Evolutionary conservation across 2,797 vertebrate species (phyloP).

Genomic region (Cygnus olor): DNA sequence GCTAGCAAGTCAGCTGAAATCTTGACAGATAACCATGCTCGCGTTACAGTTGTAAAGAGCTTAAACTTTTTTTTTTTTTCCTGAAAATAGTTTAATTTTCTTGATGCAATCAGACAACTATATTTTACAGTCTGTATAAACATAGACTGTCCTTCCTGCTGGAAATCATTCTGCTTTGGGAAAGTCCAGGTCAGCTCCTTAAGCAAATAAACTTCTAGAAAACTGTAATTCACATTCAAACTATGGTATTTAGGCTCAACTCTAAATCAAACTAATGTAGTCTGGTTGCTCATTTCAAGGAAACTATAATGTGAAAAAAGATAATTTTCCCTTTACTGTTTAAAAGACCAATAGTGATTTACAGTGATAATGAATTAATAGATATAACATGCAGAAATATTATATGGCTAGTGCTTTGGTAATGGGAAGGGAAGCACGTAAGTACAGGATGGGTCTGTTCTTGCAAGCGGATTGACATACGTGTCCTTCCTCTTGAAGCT

Average conservation of each 20-base stretch:
- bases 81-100: not conserved
- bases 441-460: not conserved
- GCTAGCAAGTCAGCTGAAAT: not conserved
- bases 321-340: not conserved
- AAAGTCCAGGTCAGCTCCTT: conserved; percentile 4
- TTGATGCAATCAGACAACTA: not conserved
- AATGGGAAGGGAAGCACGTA: not conserved
- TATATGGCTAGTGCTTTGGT: not conserved
- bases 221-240: not conserved
- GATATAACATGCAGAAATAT: not conserved
- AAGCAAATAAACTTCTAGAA: conserved; percentile 13
- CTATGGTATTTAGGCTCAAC: not conserved
- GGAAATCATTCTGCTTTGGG: not conserved
- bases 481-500: not conserved
- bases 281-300: not conserved
- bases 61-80: not conserved
- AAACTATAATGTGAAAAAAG: not conserved
- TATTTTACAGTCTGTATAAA: not conserved
- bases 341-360: not conserved
- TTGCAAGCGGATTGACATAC: not conserved
- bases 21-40: not conserved
- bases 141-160: not conserved
- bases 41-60: not conserved
- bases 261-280: not conserved
- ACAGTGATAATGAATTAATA: not conserved